Conservation (phyloP, 2,888 invertebrate genomes). For the Clusia tigrina region DNA sequence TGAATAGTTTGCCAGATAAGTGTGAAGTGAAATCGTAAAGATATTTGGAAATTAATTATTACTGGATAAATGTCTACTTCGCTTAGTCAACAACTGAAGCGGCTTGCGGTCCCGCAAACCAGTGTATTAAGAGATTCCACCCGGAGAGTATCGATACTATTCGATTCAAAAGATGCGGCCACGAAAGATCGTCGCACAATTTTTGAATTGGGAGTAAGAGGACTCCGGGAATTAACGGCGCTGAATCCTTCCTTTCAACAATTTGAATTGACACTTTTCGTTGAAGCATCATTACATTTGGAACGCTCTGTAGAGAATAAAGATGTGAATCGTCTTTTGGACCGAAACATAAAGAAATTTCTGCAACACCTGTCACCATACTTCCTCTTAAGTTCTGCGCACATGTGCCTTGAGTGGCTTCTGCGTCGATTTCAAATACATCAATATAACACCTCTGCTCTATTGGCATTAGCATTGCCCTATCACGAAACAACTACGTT, state of each 20-base stretch:
- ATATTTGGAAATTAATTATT: constrained; percentile 12
- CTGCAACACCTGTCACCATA: constrained; percentile 86
- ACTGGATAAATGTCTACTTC: constrained; percentile 78
- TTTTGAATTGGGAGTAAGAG: constrained; percentile 85
- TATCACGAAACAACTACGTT: constrained; percentile 94
- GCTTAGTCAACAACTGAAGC: constrained; percentile 79
- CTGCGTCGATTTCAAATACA: constrained; percentile 89
- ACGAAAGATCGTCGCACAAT: constrained; percentile 83
- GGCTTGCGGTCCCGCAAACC: constrained; percentile 80
- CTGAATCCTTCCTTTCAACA: constrained; percentile 77
- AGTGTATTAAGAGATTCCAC: constrained; percentile 74
- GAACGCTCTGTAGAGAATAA: constrained; percentile 81
- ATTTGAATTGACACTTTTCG: constrained; percentile 81
- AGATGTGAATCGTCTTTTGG: constrained; percentile 78
- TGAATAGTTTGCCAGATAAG: too few relatives aligned
- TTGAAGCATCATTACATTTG: constrained; percentile 76
- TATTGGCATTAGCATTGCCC: constrained; percentile 84
- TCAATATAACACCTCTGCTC: constrained; percentile 82
- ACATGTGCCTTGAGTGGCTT: constrained; percentile 95
- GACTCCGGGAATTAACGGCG: constrained; percentile 81
- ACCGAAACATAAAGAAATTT: constrained; percentile 80
- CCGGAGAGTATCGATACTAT: constrained; percentile 83
- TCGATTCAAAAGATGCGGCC: constrained; percentile 90
- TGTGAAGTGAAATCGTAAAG: not conserved
- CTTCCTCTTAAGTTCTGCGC: constrained; percentile 79